Evolutionary conservation across 2,113 vertebrate species (phyloP).

Genomic region (Halichoerus grypus): DNA sequence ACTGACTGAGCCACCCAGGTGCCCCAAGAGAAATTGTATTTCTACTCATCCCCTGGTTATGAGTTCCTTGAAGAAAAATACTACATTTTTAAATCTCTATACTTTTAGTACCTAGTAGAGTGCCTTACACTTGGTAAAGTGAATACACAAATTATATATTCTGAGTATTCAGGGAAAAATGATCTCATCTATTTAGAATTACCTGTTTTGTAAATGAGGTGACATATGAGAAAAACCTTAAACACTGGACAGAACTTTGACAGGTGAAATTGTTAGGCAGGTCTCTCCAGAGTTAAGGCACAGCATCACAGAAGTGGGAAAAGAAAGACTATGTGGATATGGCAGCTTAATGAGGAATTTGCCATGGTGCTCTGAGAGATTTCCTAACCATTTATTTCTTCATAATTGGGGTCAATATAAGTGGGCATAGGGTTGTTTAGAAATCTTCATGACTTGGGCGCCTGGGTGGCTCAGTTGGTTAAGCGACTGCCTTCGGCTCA

Average conservation of each 20-base stretch:
- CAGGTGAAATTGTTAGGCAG: background rate
- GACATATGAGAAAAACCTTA: background rate
- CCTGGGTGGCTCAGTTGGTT: no score
- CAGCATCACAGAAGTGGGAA: background rate
- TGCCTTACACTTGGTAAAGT: background rate
- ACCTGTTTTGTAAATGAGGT: background rate
- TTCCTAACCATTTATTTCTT: background rate
- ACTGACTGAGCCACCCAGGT: background rate
- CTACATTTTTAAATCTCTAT: background rate
- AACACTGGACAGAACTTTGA: background rate
- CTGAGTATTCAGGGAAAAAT: background rate
- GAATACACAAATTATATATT: background rate
- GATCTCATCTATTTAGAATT: background rate
- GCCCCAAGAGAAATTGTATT: background rate
- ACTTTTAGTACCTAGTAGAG: background rate
- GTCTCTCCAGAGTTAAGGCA: background rate
- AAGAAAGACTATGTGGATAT: background rate
- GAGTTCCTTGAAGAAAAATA: background rate
- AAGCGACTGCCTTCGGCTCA: no score
- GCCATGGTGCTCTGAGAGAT: background rate
- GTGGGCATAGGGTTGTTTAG: background rate
- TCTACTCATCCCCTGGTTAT: background rate
- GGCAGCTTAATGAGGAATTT: background rate
- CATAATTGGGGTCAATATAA: background rate
- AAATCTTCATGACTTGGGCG: background rate